Evolutionary conservation across 2,797 vertebrate species (phyloP).

Genomic region (Serranus cabrilla): DNA sequence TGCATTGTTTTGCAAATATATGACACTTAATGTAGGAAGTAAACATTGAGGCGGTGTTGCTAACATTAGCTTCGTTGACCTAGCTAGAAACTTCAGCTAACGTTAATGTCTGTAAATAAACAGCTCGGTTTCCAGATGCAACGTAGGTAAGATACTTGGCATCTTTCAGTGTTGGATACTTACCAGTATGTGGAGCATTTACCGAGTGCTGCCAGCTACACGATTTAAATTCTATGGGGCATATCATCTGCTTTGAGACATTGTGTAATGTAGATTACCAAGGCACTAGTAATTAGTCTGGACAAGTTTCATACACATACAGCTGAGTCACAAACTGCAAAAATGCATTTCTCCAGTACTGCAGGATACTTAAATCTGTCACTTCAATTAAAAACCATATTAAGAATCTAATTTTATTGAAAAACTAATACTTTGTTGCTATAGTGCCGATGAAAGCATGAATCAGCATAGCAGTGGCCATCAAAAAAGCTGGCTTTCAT

Average conservation of each 20-base stretch:
- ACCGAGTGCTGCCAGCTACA: not conserved
- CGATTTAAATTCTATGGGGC: not conserved
- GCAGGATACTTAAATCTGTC: no score
- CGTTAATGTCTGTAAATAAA: slow-evolving; percentile 34
- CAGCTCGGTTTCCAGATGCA: slow-evolving; percentile 13
- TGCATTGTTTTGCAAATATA: not conserved
- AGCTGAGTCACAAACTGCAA: not conserved
- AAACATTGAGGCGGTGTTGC: slow-evolving; percentile 24
- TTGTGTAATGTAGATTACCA: not conserved
- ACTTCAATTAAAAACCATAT: no score
- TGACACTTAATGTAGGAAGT: not conserved
- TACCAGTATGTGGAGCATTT: not conserved
- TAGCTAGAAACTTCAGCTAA: slow-evolving; percentile 30
- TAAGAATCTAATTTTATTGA: no score
- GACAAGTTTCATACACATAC: not conserved
- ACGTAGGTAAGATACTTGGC: not conserved
- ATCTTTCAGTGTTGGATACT: not conserved
- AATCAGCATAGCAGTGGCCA: no score
- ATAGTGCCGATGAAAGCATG: no score
- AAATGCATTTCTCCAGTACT: not conserved
- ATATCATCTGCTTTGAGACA: not conserved
- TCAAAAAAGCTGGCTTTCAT: no score
- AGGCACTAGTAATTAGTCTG: not conserved
- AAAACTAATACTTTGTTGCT: no score
- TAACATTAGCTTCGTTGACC: slow-evolving; percentile 47